Evolutionary conservation across 2,888 invertebrate species (phyloP).

Genomic region (Mycalesis mineus): DNA sequence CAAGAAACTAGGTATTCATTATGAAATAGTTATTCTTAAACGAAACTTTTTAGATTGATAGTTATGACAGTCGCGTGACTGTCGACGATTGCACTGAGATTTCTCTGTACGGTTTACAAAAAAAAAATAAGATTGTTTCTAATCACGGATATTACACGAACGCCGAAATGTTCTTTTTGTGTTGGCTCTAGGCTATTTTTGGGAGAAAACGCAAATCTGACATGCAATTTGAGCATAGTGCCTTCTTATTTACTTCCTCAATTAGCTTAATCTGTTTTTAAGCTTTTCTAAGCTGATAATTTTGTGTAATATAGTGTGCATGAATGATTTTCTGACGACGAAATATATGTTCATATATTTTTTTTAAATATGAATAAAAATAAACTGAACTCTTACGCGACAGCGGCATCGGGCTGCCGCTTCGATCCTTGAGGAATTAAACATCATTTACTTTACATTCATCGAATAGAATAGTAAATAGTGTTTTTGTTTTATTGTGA

Average conservation of each 20-base stretch:
- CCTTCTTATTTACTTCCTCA: conserved; percentile 23
- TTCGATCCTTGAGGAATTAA: too few species aligned
- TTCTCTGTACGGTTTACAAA: conserved; percentile 44
- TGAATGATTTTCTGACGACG: too few species aligned
- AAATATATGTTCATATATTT: too few species aligned
- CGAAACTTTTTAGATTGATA: conserved; percentile 23
- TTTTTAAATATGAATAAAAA: too few species aligned
- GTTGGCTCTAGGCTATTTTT: conserved; percentile 44
- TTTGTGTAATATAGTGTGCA: too few species aligned
- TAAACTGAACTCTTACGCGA: too few species aligned
- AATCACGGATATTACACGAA: conserved; percentile 60
- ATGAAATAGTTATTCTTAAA: conserved; percentile 10
- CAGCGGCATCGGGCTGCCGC: too few species aligned
- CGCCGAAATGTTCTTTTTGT: conserved; percentile 51
- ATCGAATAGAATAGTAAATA: too few species aligned
- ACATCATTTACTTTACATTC: too few species aligned
- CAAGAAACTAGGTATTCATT: neutral
- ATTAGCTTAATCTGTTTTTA: conserved; percentile 27
- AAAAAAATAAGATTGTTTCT: conserved; percentile 59
- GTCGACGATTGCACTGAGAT: conserved; percentile 53
- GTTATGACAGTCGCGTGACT: conserved; percentile 52
- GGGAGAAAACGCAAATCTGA: conserved; percentile 47
- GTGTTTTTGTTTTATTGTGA: too few species aligned
- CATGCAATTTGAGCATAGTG: conserved; percentile 48
- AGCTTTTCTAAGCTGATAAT: neutral